These are phyloP conservation scores for Conger conger DNA, from an alignment of 2,113 vertebrate genomes.

Conservation along the genomic window DNA sequence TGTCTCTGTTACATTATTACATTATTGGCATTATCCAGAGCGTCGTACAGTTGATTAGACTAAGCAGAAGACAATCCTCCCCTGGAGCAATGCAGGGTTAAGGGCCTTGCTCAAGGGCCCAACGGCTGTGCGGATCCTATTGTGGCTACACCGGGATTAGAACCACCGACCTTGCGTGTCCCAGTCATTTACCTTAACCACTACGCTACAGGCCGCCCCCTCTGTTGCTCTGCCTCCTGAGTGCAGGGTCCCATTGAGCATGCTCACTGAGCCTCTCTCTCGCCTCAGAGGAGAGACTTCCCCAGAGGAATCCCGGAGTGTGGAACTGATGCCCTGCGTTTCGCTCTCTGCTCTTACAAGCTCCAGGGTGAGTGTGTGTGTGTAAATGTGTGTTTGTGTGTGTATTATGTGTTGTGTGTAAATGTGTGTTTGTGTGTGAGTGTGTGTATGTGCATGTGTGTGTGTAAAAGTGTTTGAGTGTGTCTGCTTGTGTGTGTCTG, in stretches of 20 bases:
- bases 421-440: background rate
- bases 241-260: background rate
- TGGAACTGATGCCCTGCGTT: slow-evolving; percentile 84
- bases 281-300: slow-evolving; percentile 78
- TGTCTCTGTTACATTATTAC: too few relatives aligned
- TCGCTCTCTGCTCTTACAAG: slow-evolving; percentile 85
- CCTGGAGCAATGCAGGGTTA: too few relatives aligned
- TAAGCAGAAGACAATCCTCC: too few relatives aligned
- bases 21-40: too few relatives aligned
- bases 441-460: background rate
- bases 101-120: too few relatives aligned
- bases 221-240: background rate
- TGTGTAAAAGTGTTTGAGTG: background rate
- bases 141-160: too few relatives aligned
- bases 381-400: background rate
- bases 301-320: slow-evolving; percentile 83
- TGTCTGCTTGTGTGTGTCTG: background rate
- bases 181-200: too few relatives aligned
- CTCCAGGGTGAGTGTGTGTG: slow-evolving; percentile 62
- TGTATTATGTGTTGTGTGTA: background rate
- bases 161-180: too few relatives aligned
- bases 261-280: background rate
- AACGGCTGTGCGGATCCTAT: too few relatives aligned
- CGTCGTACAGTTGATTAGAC: too few relatives aligned
- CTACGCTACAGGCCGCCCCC: too few relatives aligned